Evolutionary conservation across 2,797 vertebrate species (phyloP).

Genomic region (Megaceryle alcyon): DNA sequence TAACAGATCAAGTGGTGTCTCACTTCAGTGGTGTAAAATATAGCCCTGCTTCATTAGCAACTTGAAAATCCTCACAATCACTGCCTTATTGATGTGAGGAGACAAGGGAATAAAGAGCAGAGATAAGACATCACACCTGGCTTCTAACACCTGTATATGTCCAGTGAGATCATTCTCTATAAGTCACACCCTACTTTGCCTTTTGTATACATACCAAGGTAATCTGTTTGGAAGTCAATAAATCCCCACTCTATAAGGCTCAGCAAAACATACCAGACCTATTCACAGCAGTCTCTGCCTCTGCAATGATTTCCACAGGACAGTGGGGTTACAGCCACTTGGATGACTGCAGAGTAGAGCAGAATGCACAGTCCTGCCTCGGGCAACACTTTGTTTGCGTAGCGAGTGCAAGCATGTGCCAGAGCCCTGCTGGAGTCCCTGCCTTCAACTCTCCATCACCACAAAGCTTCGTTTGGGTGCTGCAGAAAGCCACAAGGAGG

Average conservation of each 20-base stretch:
- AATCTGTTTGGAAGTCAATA: neutral
- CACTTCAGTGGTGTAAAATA: neutral
- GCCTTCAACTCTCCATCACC: rapidly evolving
- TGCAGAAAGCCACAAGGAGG: neutral
- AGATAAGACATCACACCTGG: neutral
- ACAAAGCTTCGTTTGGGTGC: neutral
- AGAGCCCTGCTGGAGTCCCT: rapidly evolving
- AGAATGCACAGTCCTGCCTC: neutral
- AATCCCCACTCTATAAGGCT: neutral
- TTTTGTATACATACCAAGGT: neutral
- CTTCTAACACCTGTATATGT: neutral
- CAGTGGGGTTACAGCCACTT: neutral
- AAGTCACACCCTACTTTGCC: neutral
- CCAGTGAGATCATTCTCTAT: neutral
- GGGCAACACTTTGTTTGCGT: rapidly evolving
- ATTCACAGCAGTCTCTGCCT: rapidly evolving
- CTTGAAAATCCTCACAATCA: neutral
- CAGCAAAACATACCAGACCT: neutral
- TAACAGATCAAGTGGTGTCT: neutral
- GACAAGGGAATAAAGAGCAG: neutral
- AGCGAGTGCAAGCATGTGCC: rapidly evolving
- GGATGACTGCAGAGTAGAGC: neutral
- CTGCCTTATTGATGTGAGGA: neutral
- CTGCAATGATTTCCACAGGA: neutral
- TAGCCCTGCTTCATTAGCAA: neutral